Evolutionary conservation across 1,140 invertebrate genomes (phyloP).

Genomic region (Chironomus tepperi): DNA sequence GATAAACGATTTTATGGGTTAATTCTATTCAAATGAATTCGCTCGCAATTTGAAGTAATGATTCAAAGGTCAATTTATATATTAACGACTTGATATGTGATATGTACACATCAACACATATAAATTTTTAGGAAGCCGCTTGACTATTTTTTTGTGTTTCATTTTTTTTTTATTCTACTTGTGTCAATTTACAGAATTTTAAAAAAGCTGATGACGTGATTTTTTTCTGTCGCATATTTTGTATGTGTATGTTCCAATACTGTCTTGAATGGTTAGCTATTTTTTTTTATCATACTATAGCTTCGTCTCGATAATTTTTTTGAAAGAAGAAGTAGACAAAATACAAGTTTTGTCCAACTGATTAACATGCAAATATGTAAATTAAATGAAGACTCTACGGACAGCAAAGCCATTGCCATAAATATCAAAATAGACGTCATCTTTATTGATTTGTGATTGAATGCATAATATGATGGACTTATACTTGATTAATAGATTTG

Average conservation of each 20-base stretch:
- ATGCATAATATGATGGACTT: neutral
- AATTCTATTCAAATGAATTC: neutral
- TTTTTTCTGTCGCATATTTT: neutral
- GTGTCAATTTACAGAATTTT: constrained; percentile 3
- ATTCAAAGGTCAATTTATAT: neutral
- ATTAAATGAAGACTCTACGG: neutral
- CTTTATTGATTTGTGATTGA: neutral
- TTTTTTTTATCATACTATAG: neutral
- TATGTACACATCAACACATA: neutral
- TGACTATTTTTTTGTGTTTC: neutral
- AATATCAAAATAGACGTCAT: too few relatives aligned
- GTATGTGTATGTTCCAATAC: too few relatives aligned
- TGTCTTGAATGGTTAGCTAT: neutral
- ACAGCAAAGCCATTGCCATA: neutral
- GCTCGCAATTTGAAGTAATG: neutral
- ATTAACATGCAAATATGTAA: neutral
- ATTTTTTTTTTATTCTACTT: neutral
- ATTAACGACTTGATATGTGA: neutral
- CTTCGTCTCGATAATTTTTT: neutral
- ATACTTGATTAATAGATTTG: neutral
- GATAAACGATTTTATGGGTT: neutral
- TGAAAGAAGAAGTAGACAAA: neutral
- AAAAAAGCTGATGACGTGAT: constrained; percentile 10
- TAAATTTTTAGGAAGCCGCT: neutral
- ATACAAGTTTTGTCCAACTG: neutral